phyloP scores from a whole-genome alignment of 2,888 invertebrate genomes.

The Netelia fuscicornis region DNA sequence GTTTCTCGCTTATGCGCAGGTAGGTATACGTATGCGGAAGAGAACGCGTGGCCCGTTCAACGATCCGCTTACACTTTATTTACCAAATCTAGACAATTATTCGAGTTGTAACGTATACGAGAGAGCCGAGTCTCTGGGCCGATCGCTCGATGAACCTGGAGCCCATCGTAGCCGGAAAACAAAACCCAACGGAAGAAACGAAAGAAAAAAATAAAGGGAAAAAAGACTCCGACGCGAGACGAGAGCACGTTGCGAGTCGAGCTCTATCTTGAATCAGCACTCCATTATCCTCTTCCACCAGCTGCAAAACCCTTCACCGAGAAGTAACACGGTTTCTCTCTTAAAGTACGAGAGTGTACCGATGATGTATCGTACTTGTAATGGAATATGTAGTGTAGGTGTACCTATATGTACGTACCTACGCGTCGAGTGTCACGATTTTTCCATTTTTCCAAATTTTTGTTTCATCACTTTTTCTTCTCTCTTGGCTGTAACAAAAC shows the following conservation, averaged over 20 bases:
- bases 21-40: too few relatives aligned
- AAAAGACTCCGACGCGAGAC: slow-evolving; percentile 25
- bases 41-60: too few relatives aligned
- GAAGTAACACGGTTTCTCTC: slow-evolving; percentile 22
- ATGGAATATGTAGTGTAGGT: not conserved
- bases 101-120: too few relatives aligned
- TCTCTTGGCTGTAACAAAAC: too few relatives aligned
- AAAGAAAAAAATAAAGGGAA: not conserved
- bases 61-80: too few relatives aligned
- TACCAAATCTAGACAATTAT: too few relatives aligned
- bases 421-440: not conserved
- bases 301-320: slow-evolving; percentile 59
- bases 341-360: not conserved
- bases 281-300: slow-evolving; percentile 62
- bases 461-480: too few relatives aligned
- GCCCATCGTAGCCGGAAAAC: slow-evolving; percentile 44
- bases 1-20: too few relatives aligned
- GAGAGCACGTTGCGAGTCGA: slow-evolving; percentile 49
- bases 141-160: slow-evolving; percentile 8
- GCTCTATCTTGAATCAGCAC: slow-evolving; percentile 67
- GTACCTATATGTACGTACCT: not conserved
- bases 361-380: not conserved
- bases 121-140: too few relatives aligned
- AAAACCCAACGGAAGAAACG: not conserved
- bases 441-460: too few relatives aligned